Conservation (phyloP, 2,113 vertebrate species). For the Tachysurus vachellii region DNA sequence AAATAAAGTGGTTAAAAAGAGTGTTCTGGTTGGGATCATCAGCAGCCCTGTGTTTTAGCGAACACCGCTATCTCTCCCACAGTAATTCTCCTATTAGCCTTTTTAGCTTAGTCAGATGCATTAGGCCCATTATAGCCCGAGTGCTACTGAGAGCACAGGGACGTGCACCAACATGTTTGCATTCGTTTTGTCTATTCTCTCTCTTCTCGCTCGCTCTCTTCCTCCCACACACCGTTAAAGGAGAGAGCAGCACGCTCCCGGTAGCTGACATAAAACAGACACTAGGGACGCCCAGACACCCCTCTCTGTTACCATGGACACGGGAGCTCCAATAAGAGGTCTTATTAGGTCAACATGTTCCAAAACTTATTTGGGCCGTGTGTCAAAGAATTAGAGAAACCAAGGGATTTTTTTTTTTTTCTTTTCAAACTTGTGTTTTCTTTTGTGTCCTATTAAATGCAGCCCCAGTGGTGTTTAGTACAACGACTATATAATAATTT, state of each 20-base stretch:
- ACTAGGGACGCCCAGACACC: slow-evolving; percentile 44
- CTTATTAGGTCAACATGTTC: slow-evolving; percentile 44
- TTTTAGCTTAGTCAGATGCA: slow-evolving; percentile 39
- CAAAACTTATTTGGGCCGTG: slow-evolving; percentile 11
- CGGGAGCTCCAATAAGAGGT: slow-evolving; percentile 33
- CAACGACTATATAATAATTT: not conserved
- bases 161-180: slow-evolving; percentile 16
- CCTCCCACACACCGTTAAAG: slow-evolving; percentile 34
- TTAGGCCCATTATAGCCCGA: slow-evolving; percentile 21
- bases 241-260: slow-evolving; percentile 25
- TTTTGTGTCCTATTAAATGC: not conserved
- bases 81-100: slow-evolving; percentile 35
- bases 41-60: not conserved
- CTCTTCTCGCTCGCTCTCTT: slow-evolving; percentile 9
- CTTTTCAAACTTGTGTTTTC: no score
- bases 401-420: not conserved
- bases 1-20: not conserved
- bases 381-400: not conserved
- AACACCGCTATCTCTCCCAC: not conserved
- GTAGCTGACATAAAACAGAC: slow-evolving; percentile 47
- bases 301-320: slow-evolving; percentile 46
- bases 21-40: not conserved
- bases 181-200: slow-evolving; percentile 24
- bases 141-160: slow-evolving; percentile 17
- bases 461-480: not conserved